Base-by-base conservation (phyloP, 2,797 vertebrate genomes). In the Sebastes taczanowskii region DNA sequence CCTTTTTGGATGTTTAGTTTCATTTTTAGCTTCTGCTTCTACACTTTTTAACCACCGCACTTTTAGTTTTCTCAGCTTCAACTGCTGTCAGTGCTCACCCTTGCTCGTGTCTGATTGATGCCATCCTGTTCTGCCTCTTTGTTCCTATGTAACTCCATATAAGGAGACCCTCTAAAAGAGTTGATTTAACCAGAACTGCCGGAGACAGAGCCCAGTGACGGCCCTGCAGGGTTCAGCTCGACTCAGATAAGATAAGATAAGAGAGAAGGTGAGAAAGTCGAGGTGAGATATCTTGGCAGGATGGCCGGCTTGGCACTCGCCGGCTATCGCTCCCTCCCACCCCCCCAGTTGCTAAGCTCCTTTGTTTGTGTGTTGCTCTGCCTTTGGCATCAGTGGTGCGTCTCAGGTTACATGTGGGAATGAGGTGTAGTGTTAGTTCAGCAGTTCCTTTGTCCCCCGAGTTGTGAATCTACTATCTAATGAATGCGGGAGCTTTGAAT, bases 351-450 rank as follows among this genome's bases (percentile, higher is more conserved):
- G 91, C 92, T 92, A 91, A 94, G 92, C 87, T 89, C 73, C 91
- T 92, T 90, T 95, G 92, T 95, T 94, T 94, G 91, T 92, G 87
- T 92, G 89, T 91, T 88, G 80, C 86, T 80, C 82, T 84, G 87
- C 80, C 82, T 89, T 91, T 89, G 89, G 89, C 92, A 91, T 85
- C 77, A 77, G 82, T 20, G 68, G 76, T 71, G 86, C 62, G 49
- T 86, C 87, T 94, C 92, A 72, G 84, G 86, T 95, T 94, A 88
- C 94, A 85, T 89, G 85, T 86, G 89, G 88, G 89, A 90, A 92
- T 91, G 93, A 94, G 89, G 81, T 86, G 89, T 87, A 86, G 88
- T 89, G 91, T 94, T 92, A 79, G 91, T 87, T 91, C 91, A 92
- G 91, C 91, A 89, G 86, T 91, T 93, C 86, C 85, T 93, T 93